Percentiles rank a stretch among this genome's conserved stretches.
These are phyloP conservation scores for Dasypolia templi DNA, from an alignment of 2,888 invertebrate genomes.

Conservation along the genomic window DNA sequence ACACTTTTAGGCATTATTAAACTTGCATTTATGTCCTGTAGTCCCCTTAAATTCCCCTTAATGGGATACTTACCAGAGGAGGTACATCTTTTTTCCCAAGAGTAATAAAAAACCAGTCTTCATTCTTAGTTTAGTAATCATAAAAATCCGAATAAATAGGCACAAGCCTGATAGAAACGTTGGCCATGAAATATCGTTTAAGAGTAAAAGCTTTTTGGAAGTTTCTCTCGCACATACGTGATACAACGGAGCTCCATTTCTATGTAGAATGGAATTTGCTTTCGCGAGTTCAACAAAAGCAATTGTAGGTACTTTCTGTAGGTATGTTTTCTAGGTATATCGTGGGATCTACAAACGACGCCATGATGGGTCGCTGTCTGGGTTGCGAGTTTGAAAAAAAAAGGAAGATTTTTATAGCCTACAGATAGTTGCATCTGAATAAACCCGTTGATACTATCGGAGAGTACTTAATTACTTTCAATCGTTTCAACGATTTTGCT, in stretches of 20 bases:
- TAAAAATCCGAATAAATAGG: conserved; percentile 1
- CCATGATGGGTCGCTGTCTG: conserved; percentile 28
- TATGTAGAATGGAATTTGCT: conserved; percentile 39
- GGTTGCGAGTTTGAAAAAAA: neutral
- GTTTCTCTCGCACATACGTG: conserved; percentile 28
- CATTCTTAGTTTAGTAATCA: neutral
- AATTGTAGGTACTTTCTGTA: conserved; percentile 20
- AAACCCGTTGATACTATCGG: neutral
- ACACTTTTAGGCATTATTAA: no score
- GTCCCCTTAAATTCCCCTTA: no score
- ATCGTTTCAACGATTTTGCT: neutral
- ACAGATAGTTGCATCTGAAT: neutral
- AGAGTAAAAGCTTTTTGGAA: conserved; percentile 27
- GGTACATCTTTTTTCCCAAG: neutral
- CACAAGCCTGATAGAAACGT: conserved; percentile 8
- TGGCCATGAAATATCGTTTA: conserved; percentile 43
- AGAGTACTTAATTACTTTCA: neutral
- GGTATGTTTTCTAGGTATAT: neutral
- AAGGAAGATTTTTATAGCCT: neutral
- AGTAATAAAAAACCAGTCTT: neutral
- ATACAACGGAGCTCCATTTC: conserved; percentile 32
- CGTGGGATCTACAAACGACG: conserved; percentile 5
- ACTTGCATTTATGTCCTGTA: no score
- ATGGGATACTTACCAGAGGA: neutral
- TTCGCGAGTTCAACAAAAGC: conserved; percentile 37